These are phyloP conservation scores for Copsychus sechellarum DNA, from an alignment of 2,113 vertebrate species.

Conservation along the genomic window DNA sequence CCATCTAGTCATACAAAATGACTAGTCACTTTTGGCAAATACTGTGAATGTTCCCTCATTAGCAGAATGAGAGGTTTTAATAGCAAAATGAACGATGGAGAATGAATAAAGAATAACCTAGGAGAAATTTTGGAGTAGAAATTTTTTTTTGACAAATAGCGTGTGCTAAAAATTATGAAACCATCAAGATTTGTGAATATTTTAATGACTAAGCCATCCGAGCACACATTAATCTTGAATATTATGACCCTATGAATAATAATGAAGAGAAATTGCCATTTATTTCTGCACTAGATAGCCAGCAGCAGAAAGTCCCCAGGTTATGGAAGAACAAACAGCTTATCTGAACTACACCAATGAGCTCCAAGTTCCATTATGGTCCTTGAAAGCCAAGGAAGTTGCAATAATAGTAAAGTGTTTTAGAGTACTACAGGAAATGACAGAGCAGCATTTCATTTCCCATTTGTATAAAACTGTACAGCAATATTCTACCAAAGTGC, in stretches of 20 bases:
- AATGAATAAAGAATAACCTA: neutral
- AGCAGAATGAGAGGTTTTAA: neutral
- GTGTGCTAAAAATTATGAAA: neutral
- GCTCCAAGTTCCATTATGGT: neutral
- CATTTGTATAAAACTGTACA: neutral
- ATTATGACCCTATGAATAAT: conserved; percentile 17
- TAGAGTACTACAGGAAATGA: neutral
- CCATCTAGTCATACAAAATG: neutral
- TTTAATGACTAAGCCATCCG: conserved; percentile 15
- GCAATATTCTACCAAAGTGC: neutral
- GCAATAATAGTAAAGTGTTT: neutral
- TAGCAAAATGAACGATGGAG: neutral
- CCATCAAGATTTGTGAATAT: neutral
- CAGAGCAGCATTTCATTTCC: neutral
- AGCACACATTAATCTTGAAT: neutral
- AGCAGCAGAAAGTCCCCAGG: neutral
- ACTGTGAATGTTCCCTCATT: neutral
- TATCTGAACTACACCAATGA: neutral
- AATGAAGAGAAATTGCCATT: conserved; percentile 3
- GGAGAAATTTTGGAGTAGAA: neutral
- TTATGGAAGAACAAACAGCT: neutral
- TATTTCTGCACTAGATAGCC: neutral
- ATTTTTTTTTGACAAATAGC: neutral
- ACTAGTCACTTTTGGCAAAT: neutral
- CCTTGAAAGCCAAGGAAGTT: conserved; percentile 3